These are phyloP conservation scores for Timema podura DNA, from an alignment of 2,888 invertebrate species.

Conservation along the genomic window DNA sequence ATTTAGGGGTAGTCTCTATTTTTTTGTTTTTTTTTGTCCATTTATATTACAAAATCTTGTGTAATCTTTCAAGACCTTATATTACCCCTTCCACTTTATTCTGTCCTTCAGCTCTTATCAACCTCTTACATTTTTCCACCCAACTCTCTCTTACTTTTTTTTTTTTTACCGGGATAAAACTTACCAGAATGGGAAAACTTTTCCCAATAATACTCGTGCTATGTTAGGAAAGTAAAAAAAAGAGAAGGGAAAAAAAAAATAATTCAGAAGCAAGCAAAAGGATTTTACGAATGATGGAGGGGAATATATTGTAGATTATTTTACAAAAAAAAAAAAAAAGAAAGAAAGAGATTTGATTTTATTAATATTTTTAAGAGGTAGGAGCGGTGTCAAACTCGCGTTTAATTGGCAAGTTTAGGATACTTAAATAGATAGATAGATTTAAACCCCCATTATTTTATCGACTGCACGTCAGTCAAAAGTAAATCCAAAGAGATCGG, in stretches of 20 bases:
- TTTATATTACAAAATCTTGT: conserved; percentile 12
- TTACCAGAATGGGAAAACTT: conserved; percentile 13
- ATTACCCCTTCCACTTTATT: conserved; percentile 5
- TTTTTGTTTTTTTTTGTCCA: not conserved
- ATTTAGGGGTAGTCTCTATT: not conserved
- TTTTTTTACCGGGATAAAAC: conserved; percentile 11
- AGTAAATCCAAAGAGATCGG: too few relatives aligned
- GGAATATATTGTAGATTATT: conserved; percentile 9
- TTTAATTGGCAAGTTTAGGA: too few relatives aligned
- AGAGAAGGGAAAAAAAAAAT: too few relatives aligned
- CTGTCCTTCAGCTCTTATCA: not conserved
- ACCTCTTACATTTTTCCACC: conserved; percentile 13
- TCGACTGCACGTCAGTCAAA: too few relatives aligned
- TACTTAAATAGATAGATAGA: too few relatives aligned
- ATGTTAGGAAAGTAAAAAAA: not conserved
- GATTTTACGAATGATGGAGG: conserved; percentile 5
- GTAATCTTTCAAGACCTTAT: conserved; percentile 15
- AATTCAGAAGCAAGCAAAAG: not conserved
- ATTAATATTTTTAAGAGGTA: too few relatives aligned
- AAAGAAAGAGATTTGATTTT: too few relatives aligned
- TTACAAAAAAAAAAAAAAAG: conserved; percentile 10
- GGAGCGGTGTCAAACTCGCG: too few relatives aligned
- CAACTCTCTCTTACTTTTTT: not conserved
- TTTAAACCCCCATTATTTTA: too few relatives aligned
- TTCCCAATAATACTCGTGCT: conserved; percentile 13